Percentiles rank a stretch among this genome's conserved stretches.
Evolutionary conservation across 1,140 invertebrate species (phyloP).

Genomic region (Cyphomyrmex costatus): DNA sequence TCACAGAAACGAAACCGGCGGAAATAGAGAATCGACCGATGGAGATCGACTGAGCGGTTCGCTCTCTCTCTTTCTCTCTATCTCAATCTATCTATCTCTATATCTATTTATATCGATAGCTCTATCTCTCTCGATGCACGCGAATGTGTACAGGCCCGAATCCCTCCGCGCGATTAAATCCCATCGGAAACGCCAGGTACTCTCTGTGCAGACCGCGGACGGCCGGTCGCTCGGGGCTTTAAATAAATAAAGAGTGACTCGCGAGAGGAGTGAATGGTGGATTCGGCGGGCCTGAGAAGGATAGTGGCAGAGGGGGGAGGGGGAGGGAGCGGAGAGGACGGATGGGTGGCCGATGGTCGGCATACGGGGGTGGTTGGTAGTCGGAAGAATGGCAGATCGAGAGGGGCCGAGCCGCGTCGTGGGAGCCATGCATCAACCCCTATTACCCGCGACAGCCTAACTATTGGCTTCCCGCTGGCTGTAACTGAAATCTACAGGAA

Average conservation of each 20-base stretch:
- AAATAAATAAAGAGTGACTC: constrained; percentile 80
- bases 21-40: constrained; percentile 63
- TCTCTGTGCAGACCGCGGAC: constrained; percentile 62
- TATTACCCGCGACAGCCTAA: constrained; percentile 76
- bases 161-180: constrained; percentile 51
- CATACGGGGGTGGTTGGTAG: constrained; percentile 8
- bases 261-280: constrained; percentile 44
- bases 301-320: constrained; percentile 12
- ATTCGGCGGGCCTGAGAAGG: constrained; percentile 55
- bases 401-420: constrained; percentile 62
- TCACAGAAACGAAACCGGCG: constrained; percentile 39
- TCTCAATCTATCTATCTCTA: constrained; percentile 3
- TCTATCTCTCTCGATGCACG: background rate
- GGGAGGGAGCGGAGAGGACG: background rate
- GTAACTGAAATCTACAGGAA: constrained; percentile 78
- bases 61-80: background rate
- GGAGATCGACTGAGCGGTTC: constrained; percentile 44
- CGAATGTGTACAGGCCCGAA: background rate
- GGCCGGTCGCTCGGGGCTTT: constrained; percentile 74
- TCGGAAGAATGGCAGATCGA: constrained; percentile 66
- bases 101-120: background rate
- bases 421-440: constrained; percentile 79
- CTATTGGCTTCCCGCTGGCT: constrained; percentile 69
- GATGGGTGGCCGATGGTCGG: constrained; percentile 1
- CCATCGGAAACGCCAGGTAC: constrained; percentile 56